Evolutionary conservation across 1,140 invertebrate species (phyloP).

Genomic region (Philopotamus ludificatus): DNA sequence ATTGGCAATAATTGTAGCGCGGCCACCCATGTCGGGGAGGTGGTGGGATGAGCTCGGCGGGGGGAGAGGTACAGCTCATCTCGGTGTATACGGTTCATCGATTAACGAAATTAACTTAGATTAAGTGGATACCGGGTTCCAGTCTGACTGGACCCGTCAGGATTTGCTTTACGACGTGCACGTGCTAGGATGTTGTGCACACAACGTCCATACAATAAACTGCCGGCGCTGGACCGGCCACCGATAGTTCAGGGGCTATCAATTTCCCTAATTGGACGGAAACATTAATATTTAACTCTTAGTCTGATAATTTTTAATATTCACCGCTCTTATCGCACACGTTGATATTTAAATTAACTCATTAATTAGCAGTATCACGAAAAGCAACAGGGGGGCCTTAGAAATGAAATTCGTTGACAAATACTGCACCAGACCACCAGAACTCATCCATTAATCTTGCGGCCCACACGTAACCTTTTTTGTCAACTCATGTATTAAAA

Average conservation of each 20-base stretch:
- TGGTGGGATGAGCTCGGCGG: constrained; percentile 5
- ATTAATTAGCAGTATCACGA: too few relatives aligned
- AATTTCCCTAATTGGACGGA: too few relatives aligned
- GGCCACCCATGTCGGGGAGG: constrained; percentile 34
- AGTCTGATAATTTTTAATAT: too few relatives aligned
- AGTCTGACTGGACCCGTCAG: neutral
- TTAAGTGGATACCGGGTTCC: constrained; percentile 32
- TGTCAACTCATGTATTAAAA: too few relatives aligned
- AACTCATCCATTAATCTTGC: neutral
- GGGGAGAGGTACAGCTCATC: too few relatives aligned
- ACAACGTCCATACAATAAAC: neutral
- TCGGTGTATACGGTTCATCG: constrained; percentile 28
- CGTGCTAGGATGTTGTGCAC: constrained; percentile 14
- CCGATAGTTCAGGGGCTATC: neutral
- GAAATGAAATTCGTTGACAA: too few relatives aligned
- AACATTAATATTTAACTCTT: too few relatives aligned
- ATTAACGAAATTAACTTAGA: constrained; percentile 41
- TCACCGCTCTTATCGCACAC: too few relatives aligned
- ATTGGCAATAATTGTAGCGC: constrained; percentile 39
- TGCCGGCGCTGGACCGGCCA: neutral
- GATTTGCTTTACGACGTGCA: constrained; percentile 29
- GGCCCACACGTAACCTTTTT: neutral
- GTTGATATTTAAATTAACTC: too few relatives aligned
- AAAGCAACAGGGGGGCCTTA: too few relatives aligned
- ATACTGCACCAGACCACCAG: neutral